Percentiles rank a stretch among this genome's conserved stretches.
These are phyloP conservation scores for Felis chaus DNA, from an alignment of 2,113 vertebrate species.

Conservation along the genomic window DNA sequence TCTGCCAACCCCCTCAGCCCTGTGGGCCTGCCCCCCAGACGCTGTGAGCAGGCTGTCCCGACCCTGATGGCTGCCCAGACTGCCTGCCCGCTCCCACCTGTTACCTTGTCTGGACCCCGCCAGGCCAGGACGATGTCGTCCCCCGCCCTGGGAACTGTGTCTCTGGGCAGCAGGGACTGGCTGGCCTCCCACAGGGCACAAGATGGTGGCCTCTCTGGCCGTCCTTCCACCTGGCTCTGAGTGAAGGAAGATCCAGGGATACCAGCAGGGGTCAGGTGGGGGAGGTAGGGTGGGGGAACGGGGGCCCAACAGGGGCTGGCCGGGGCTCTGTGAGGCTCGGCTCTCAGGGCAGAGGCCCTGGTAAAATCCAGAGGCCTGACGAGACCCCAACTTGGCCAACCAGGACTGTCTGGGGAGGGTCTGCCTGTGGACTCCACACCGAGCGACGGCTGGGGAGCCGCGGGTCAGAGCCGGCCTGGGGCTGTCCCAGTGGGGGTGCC, in stretches of 20 bases:
- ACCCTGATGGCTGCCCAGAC: accelerated
- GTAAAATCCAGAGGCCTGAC: accelerated
- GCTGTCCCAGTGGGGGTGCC: background rate
- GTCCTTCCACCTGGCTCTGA: background rate
- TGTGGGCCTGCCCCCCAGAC: background rate
- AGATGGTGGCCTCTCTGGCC: background rate
- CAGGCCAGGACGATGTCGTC: background rate
- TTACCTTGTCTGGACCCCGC: background rate
- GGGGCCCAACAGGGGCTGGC: background rate
- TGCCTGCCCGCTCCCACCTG: accelerated
- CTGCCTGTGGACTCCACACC: background rate
- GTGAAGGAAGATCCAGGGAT: background rate
- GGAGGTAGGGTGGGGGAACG: background rate
- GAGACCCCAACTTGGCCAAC: background rate
- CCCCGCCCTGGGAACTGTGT: background rate
- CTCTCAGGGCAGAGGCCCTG: background rate
- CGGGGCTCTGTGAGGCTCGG: background rate
- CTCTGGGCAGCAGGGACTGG: background rate
- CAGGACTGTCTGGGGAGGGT: background rate
- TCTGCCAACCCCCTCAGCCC: background rate
- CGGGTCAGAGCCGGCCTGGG: background rate
- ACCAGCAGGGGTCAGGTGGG: background rate
- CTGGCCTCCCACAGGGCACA: background rate
- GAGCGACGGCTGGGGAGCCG: background rate
- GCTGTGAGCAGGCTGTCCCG: background rate